Evolutionary conservation across 2,797 vertebrate species (phyloP).

Genomic region (Bradypodion ventrale): DNA sequence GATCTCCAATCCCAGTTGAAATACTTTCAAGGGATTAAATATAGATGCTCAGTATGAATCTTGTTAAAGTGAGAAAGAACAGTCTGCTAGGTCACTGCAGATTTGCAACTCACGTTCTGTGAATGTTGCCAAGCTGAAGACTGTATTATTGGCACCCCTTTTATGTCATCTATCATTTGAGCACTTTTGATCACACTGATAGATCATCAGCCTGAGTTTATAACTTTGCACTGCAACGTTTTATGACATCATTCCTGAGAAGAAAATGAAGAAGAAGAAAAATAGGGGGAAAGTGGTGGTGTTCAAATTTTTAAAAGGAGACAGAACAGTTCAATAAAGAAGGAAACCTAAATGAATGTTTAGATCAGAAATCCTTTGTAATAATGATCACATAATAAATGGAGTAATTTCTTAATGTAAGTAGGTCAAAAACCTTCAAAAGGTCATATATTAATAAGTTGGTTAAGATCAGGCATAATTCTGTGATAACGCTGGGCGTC

Average conservation of each 20-base stretch:
- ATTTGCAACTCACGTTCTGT: slow-evolving; percentile 48
- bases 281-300: not conserved
- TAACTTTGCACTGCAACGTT: slow-evolving; percentile 14
- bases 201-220: slow-evolving; percentile 32
- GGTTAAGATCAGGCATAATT: not conserved
- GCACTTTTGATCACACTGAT: slow-evolving; percentile 40
- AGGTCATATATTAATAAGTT: not conserved
- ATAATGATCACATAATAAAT: slow-evolving; percentile 30
- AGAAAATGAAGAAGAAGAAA: too few relatives aligned
- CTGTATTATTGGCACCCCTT: slow-evolving; percentile 22
- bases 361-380: slow-evolving; percentile 8
- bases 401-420: slow-evolving; percentile 6
- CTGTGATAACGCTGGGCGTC: not conserved
- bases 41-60: slow-evolving; percentile 52
- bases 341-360: slow-evolving; percentile 5
- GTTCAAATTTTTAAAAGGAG: not conserved
- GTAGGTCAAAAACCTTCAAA: not conserved
- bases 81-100: slow-evolving; percentile 55
- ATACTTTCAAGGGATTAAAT: slow-evolving; percentile 38
- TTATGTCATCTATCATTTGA: slow-evolving; percentile 26
- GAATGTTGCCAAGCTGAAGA: slow-evolving; percentile 44
- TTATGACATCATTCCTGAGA: slow-evolving; percentile 20
- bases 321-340: not conserved
- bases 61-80: slow-evolving; percentile 24
- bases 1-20: slow-evolving; percentile 43